Base-by-base conservation (phyloP, 1,140 invertebrate species). In the Lasioglossum albipes region DNA sequence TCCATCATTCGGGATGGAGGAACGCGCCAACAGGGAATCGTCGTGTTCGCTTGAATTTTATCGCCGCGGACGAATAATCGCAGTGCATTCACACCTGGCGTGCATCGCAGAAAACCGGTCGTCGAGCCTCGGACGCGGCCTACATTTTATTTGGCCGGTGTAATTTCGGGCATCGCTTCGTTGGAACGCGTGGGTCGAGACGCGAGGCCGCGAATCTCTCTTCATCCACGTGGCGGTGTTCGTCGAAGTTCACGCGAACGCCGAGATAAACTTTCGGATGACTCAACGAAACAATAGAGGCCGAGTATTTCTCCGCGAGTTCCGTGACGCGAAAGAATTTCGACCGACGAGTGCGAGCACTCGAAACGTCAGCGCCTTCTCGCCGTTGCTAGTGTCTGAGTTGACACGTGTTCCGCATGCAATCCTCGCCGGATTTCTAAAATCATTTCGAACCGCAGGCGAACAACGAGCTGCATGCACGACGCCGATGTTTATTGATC, bases 21-120 rank as follows among this genome's bases (percentile, higher is more conserved):
- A 42, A 22, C 36, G 66, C 41, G 45, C 16, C n/a, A 45, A 45
- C 42, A 10, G 42, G 42, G 42, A 45, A 45, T 45, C 42, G 66
- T 18, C n/a, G 64, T 16, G 27, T 16, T 1, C 6, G 20, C 65
- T 20, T 36, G 52, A 13, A n/a, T 27, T 65, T 52, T 12, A 27
- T 2, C 22, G 2, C 41, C 31, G 16, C 41, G 18, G n/a, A 20
- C 41, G 12, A 67, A 45, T 67, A 45, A 36, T n/a, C 12, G 87
- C 87, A 0, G 91, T 80, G 88, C 36, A 73, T 73, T 79, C 69
- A 42, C 69, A 66, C 52, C 49, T 57, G 59, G 36, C 61, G 59
- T 12, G 41, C 18, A 20, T 36, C 3, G 22, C 18, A 45, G 49
- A 79, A 36, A 79, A 57, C 69, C 68, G 70, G 61, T 45, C 45